Evolutionary conservation across 2,797 vertebrate genomes (phyloP).

Genomic region (Cyprinella venusta): DNA sequence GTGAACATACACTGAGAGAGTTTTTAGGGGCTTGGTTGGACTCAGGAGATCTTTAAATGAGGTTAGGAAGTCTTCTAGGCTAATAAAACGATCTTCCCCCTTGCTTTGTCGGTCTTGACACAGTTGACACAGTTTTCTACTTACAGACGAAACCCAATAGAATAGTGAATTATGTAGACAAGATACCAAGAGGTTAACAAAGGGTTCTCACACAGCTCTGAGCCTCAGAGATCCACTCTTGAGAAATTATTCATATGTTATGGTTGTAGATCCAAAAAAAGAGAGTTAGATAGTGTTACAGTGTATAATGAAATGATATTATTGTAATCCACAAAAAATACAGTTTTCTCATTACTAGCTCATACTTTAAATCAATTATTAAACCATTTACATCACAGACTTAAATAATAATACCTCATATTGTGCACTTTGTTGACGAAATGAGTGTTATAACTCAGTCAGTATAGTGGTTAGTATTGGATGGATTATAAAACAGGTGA

Average conservation of each 20-base stretch:
- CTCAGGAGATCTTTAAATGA: slow-evolving; percentile 42
- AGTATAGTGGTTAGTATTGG: neutral
- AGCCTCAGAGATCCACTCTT: slow-evolving; percentile 13
- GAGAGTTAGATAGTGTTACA: neutral
- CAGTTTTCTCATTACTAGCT: too few species aligned
- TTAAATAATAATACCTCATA: neutral
- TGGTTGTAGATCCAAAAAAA: slow-evolving; percentile 16
- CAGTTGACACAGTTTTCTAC: slow-evolving; percentile 41
- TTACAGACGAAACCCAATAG: slow-evolving; percentile 7
- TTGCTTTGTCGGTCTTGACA: slow-evolving; percentile 38
- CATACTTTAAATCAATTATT: neutral
- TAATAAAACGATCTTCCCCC: neutral
- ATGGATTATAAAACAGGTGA: neutral
- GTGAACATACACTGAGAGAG: neutral
- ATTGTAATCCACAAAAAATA: neutral
- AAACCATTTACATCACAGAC: neutral
- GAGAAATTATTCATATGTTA: slow-evolving; percentile 38
- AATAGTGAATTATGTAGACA: slow-evolving; percentile 42
- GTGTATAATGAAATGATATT: neutral
- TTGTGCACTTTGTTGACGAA: neutral
- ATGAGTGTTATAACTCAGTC: neutral
- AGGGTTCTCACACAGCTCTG: slow-evolving; percentile 15
- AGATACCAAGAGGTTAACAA: slow-evolving; percentile 36
- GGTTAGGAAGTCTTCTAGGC: slow-evolving; percentile 30
- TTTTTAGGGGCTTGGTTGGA: slow-evolving; percentile 7